These are phyloP conservation scores for Anastatus disparis DNA, from an alignment of 1,140 invertebrate species.

Conservation along the genomic window DNA sequence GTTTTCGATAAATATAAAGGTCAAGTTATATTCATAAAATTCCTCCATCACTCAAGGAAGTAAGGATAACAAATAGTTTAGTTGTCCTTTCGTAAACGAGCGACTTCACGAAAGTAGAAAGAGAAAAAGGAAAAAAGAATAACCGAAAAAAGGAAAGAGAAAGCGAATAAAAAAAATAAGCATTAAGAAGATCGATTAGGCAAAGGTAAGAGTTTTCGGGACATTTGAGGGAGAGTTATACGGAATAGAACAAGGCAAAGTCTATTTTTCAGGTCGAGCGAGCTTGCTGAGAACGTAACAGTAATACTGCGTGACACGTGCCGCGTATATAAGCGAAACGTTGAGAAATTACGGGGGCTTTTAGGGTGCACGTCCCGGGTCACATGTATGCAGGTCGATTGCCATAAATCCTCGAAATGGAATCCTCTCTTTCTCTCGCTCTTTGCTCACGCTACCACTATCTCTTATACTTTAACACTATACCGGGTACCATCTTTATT, in stretches of 20 bases:
- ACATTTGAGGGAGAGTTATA: constrained; percentile 18
- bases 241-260: not conserved
- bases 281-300: constrained; percentile 5
- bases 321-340: constrained; percentile 38
- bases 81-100: no score
- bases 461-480: constrained; percentile 31
- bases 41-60: no score
- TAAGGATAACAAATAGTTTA: no score
- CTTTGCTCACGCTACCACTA: not conserved
- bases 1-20: no score
- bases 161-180: no score
- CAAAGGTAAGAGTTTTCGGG: constrained; percentile 19
- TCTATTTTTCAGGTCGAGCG: constrained; percentile 30
- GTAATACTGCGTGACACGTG: constrained; percentile 38
- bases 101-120: no score
- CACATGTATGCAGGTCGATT: constrained; percentile 39
- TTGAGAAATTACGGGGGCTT: constrained; percentile 46
- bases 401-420: constrained; percentile 55
- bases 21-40: no score
- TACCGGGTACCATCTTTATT: no score
- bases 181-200: not conserved
- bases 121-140: no score
- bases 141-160: not conserved
- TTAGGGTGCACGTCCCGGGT: constrained; percentile 24
- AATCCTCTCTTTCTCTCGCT: constrained; percentile 43